Evolutionary conservation across 2,888 invertebrate species (phyloP).

Genomic region (Philopedon plagiatum): DNA sequence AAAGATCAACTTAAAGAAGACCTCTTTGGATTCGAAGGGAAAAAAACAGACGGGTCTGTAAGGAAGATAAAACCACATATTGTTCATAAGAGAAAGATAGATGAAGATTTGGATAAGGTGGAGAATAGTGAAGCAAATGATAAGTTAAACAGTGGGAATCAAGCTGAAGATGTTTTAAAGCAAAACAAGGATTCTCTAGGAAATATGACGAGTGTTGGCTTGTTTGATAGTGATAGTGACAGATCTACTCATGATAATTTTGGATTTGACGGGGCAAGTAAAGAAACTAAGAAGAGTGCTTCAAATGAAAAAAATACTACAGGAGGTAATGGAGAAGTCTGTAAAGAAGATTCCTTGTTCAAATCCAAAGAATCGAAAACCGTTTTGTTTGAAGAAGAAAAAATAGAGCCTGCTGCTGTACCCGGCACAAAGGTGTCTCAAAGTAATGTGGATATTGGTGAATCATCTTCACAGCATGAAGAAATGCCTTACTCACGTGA

Average conservation of each 20-base stretch:
- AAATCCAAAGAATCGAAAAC: background rate
- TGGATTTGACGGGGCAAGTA: background rate
- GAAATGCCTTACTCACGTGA: background rate
- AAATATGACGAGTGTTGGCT: slow-evolving; percentile 20
- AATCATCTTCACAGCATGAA: background rate
- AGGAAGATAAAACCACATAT: no score
- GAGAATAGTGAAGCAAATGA: no score
- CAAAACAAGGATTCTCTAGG: background rate
- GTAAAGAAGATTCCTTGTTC: background rate
- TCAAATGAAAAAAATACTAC: background rate
- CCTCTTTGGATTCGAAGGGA: no score
- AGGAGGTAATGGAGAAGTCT: no score
- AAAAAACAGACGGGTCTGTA: no score
- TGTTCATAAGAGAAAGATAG: no score
- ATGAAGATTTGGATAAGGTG: no score
- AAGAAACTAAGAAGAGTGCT: background rate
- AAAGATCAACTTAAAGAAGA: no score
- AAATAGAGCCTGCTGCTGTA: background rate
- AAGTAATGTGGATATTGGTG: background rate
- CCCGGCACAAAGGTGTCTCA: background rate
- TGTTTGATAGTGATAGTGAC: slow-evolving; percentile 29
- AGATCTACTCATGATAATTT: slow-evolving; percentile 16
- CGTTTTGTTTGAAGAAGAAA: background rate
- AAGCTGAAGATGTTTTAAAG: background rate
- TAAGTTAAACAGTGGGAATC: no score